Conservation (phyloP, 2,888 invertebrate genomes). For the Dendrolimus pini region DNA sequence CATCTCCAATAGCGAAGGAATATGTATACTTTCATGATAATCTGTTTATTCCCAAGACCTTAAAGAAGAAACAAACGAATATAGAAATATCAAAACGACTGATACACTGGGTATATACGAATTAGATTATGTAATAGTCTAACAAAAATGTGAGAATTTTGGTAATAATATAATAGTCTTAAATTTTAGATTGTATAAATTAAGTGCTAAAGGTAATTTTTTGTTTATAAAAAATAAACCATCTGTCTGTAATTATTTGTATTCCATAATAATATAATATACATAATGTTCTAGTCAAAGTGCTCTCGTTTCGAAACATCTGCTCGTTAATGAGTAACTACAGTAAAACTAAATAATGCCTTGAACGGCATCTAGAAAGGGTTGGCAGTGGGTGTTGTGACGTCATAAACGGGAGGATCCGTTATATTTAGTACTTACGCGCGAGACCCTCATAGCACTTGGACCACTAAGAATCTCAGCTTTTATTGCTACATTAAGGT, state of each 20-base stretch:
- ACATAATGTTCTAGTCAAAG: neutral
- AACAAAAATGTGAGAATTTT: too few relatives aligned
- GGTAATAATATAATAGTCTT: too few relatives aligned
- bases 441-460: conserved; percentile 13
- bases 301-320: conserved; percentile 1
- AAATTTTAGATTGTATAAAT: too few relatives aligned
- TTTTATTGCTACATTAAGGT: neutral
- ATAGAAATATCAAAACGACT: too few relatives aligned
- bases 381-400: conserved; percentile 12
- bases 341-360: conserved; percentile 4
- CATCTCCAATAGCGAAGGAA: too few relatives aligned
- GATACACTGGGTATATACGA: too few relatives aligned
- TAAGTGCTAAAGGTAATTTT: too few relatives aligned
- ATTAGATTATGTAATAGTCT: too few relatives aligned
- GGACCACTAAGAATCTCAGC: neutral
- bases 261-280: neutral
- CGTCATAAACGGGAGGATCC: conserved; percentile 17
- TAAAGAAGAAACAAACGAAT: too few relatives aligned
- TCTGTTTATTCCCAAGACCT: too few relatives aligned
- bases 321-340: neutral
- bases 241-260: neutral
- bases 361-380: conserved; percentile 5
- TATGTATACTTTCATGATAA: too few relatives aligned
- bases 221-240: too few relatives aligned
- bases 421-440: conserved; percentile 22